phyloP scores from a whole-genome alignment of 1,140 invertebrate genomes.

The Neodiprion lecontei region DNA sequence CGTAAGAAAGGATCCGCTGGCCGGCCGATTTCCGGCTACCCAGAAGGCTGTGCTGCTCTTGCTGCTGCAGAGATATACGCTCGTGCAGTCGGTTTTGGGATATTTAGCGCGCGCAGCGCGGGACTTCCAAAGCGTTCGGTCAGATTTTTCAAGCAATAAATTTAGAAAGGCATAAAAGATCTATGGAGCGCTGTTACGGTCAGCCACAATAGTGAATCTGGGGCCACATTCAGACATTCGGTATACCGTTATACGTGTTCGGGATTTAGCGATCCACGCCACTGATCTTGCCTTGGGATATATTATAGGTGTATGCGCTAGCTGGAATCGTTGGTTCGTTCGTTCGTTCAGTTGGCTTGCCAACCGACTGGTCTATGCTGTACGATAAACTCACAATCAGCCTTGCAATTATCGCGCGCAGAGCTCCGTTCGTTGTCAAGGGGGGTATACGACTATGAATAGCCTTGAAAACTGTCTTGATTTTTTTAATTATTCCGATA shows the following conservation, averaged over 20 bases:
- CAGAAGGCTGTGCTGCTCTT: too few relatives aligned
- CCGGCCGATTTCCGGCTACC: too few relatives aligned
- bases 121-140: too few relatives aligned
- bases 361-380: neutral
- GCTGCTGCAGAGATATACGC: too few relatives aligned
- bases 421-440: neutral
- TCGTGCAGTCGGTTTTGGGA: too few relatives aligned
- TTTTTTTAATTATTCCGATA: neutral
- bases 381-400: conserved; percentile 3
- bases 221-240: conserved; percentile 6
- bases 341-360: neutral
- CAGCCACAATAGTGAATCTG: conserved; percentile 5
- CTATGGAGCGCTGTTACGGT: conserved; percentile 6
- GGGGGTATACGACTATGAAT: neutral
- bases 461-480: neutral
- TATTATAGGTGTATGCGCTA: neutral
- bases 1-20: too few relatives aligned
- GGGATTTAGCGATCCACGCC: conserved; percentile 4
- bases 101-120: too few relatives aligned
- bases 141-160: conserved; percentile 1
- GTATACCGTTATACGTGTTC: neutral
- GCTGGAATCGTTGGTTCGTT: neutral
- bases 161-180: conserved; percentile 8
- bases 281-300: conserved; percentile 3
- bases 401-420: neutral